Evolutionary conservation across 2,113 vertebrate genomes (phyloP), one percentile per base, ranked within the genome.

Genomic region (Ailuropoda melanoleuca): DNA sequence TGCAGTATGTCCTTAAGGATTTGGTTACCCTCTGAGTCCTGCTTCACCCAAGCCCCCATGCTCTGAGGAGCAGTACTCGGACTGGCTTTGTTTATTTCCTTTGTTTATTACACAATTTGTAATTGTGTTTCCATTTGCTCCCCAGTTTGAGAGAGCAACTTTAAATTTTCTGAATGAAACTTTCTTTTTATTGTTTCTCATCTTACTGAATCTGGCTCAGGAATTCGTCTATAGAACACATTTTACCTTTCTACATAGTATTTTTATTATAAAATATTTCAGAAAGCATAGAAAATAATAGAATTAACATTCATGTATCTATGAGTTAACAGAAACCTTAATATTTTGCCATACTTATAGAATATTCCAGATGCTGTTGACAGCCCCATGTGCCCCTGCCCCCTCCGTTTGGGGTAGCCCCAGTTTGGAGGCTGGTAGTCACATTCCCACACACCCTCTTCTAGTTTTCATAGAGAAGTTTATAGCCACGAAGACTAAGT

Each of bases 311-410:
- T 4, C 3, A 55, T 0, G 1, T 50, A 70, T 53, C 48, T 53
- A 29, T 10, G 26, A 70, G 34, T 85, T 62, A 50, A 60, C 21
- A 23, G 43, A 48, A 85, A 34, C 48, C 48, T 55, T 26, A 19
- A 29, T 14, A 3, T 70, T 70, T 55, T 70, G 48, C 64, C 6
- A 0, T 29, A 31, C 19, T 37, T 39, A 4, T 0, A 1, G 46
- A 50, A 26, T 5, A 1, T 39, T n/a, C 21, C 48, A 70, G 64
- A 10, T 39, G 3, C 34, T 4, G 14, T 48, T n/a, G 46, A 34
- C 5, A 4, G 43, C 34, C 43, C 31, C 34, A 14, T n/a, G 3
- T 19, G 34, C 15, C n/a, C 31, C 24, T 7, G 0, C 48, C 1
- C 43, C 5, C 39, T 29, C 34, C 21, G 7, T 24, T 48, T 8